phyloP scores from a whole-genome alignment of 1,140 invertebrate genomes.

The Hylaeus volcanicus region DNA sequence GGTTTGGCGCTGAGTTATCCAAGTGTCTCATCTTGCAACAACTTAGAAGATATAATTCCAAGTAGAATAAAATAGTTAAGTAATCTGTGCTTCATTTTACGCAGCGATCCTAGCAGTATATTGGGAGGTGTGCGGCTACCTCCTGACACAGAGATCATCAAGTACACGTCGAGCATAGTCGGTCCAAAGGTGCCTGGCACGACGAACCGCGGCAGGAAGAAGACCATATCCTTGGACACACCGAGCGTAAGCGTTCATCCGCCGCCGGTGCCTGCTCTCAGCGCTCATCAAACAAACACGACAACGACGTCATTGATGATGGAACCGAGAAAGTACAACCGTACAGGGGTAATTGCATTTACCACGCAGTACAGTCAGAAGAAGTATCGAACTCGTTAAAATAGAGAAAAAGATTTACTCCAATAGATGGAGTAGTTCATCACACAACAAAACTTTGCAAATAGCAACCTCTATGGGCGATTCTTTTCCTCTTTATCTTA shows the following conservation, averaged over 20 bases:
- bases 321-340: slow-evolving; percentile 77
- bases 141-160: slow-evolving; percentile 94
- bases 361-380: no score
- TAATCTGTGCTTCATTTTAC: not conserved
- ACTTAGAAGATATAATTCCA: no score
- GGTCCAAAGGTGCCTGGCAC: slow-evolving; percentile 90
- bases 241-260: slow-evolving; percentile 86
- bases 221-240: slow-evolving; percentile 91
- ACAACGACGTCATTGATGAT: slow-evolving; percentile 71
- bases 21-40: no score
- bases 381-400: no score
- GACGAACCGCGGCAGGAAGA: slow-evolving; percentile 90
- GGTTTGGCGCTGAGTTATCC: no score
- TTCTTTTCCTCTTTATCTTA: no score
- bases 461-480: no score
- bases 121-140: slow-evolving; percentile 89
- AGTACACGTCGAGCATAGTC: slow-evolving; percentile 91
- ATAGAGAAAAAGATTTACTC: no score
- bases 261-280: slow-evolving; percentile 72
- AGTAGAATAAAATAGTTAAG: not conserved
- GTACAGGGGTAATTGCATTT: slow-evolving; percentile 66
- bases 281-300: slow-evolving; percentile 74
- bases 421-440: no score
- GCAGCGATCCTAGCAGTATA: slow-evolving; percentile 88
- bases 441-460: no score